Evolutionary conservation across 2,888 invertebrate species (phyloP), one percentile per base, ranked within the genome.

Genomic region (Spilarctia lutea): DNA sequence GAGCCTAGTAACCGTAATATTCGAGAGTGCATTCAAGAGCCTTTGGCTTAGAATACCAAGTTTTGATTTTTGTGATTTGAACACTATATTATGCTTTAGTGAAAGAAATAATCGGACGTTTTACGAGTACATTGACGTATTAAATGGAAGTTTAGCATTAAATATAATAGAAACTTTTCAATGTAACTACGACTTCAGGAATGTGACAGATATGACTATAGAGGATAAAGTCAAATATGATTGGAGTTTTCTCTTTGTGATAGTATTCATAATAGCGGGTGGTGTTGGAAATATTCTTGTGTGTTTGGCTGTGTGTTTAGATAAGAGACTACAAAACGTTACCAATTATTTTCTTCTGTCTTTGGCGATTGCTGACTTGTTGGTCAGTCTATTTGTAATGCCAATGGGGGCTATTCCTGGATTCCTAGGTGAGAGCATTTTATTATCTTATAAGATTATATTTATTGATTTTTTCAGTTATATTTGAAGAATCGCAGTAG

Each of bases 331-430:
- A 79, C 99, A 99, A 94, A 99, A 99, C 93, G 98, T 99, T 82
- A 99, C 99, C 81, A 99, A 99, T 95, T 99, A 99, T 94, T 99
- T 99, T 93, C 96, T 99, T 79, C 96, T 99, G 86, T 99, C 99
- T 35, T 94, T 99, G 91, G 99, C 99, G 67, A 98, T 99, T 73
- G 99, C 99, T 72, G 99, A 99, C 95, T 96, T 99, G 76, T 96
- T 99, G 79, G 99, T 99, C 89, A 99, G 98, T 88, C 94, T 99
- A 80, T 98, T 99, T 89, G 99, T 99, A 75, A 99, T 99, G 99
- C 99, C 99, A 7, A 96, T 99, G 91, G 98, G 98, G 77, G 99
- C 99, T 60, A 97, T 99, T 86, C 98, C 98, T 45, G 99, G 99
- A 90, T 98, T 99, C 94, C 96, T 98, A 88, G 99, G 99, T 99